These are phyloP conservation scores for Trinorchestia longiramus DNA, from an alignment of 1,140 invertebrate genomes.

Conservation along the genomic window DNA sequence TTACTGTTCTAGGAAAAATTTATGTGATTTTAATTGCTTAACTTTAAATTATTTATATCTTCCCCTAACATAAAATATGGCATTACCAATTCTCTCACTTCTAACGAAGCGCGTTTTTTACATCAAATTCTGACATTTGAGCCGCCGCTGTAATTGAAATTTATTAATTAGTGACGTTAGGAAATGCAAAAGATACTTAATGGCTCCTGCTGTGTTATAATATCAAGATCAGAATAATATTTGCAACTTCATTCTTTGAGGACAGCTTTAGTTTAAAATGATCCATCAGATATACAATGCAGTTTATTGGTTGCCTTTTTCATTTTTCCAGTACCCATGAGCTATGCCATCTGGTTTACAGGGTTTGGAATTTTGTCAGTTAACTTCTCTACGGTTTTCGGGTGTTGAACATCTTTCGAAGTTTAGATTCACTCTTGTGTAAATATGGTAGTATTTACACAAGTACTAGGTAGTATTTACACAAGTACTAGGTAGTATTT, in stretches of 20 bases:
- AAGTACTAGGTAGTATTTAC: too few relatives aligned
- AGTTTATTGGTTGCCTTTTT: too few relatives aligned
- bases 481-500: too few relatives aligned
- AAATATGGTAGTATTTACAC: neutral
- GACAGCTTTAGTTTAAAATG: neutral
- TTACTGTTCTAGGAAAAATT: neutral
- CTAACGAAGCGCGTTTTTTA: neutral
- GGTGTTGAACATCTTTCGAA: too few relatives aligned
- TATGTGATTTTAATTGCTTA: neutral
- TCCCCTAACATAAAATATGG: neutral
- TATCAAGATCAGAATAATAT: neutral
- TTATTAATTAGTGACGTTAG: neutral
- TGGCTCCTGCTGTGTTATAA: neutral
- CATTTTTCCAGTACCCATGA: too few relatives aligned
- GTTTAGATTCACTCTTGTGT: too few relatives aligned
- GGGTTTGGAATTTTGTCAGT: too few relatives aligned
- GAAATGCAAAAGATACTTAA: neutral
- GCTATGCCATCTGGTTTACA: too few relatives aligned
- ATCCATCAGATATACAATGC: neutral
- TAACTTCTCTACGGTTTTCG: too few relatives aligned
- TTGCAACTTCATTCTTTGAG: neutral
- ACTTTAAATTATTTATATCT: neutral
- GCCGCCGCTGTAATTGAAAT: neutral
- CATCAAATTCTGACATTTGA: neutral
- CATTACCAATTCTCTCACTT: neutral